Evolutionary conservation across 2,888 invertebrate species (phyloP).

Genomic region (Alsophila aescularia): DNA sequence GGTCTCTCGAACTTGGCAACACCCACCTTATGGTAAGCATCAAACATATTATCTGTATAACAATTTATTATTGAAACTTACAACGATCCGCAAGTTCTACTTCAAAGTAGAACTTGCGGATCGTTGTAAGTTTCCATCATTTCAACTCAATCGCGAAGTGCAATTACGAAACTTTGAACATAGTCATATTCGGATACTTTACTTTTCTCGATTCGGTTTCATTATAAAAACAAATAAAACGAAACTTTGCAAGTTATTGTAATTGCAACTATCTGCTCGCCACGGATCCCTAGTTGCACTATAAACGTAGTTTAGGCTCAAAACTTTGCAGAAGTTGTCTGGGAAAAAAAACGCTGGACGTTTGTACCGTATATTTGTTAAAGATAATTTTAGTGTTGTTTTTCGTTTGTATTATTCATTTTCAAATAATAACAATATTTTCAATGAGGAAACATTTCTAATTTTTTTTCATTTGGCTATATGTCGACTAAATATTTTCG

Average conservation of each 20-base stretch:
- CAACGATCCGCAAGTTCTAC: too few relatives aligned
- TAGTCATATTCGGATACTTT: constrained; percentile 17
- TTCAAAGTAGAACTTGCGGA: too few relatives aligned
- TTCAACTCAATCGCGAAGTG: constrained; percentile 19
- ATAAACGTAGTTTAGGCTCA: constrained; percentile 26
- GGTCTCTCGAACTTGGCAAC: too few relatives aligned
- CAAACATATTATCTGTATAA: too few relatives aligned
- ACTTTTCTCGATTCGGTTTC: constrained; percentile 36
- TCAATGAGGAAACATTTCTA: too few relatives aligned
- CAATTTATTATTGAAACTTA: too few relatives aligned
- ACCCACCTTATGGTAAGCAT: too few relatives aligned
- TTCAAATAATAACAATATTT: too few relatives aligned
- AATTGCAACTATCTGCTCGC: constrained; percentile 35
- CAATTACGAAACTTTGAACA: constrained; percentile 27
- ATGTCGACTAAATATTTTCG: too few relatives aligned
- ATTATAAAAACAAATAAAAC: constrained; percentile 37
- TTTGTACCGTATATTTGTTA: neutral
- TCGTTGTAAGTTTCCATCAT: neutral
- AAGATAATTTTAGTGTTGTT: neutral
- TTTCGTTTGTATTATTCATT: too few relatives aligned
- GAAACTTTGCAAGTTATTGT: constrained; percentile 35
- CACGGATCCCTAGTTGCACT: constrained; percentile 19
- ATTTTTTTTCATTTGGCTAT: too few relatives aligned
- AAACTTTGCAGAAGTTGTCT: constrained; percentile 21
- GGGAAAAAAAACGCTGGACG: constrained; percentile 11